Base-by-base conservation (phyloP, 1,140 invertebrate genomes). In the Hestina assimilis region DNA sequence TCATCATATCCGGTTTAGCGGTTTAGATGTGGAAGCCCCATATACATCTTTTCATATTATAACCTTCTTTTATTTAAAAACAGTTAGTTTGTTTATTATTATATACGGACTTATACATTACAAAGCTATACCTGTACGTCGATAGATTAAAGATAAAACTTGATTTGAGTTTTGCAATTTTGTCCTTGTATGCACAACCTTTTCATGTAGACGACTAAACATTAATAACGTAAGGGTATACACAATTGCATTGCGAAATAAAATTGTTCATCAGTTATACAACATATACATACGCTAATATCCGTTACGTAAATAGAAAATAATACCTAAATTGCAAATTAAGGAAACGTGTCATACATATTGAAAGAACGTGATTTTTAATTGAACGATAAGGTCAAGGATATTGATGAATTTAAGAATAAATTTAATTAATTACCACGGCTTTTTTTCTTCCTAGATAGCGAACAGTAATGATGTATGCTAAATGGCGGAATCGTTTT, bases 141-240 rank as follows among this genome's bases (percentile, higher is more conserved):
- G 5, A 19, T 38, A 17, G 19, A 38, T 38, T 19, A 59, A 52
- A 48, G 46, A 65, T 64, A 67, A 62, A 61, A 55, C 61, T 28
- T 59, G 55, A 56, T 57, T 58, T 35, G 47, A 48, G 63, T 72
- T 72, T 69, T 59, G 61, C 50, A 63, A 42, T 23, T 5, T 17
- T 67, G 66, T 71, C 70, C 70, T 73, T 76, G 68, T 60, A 58
- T 50, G 40, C 68, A 53, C 54, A 62, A 73, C 64, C 63, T 72
- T 72, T 69, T 61, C 14, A 33, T 53, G 35, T 28, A 54, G 38
- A 54, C 43, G 40, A 42, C 29, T 54, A 58, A 42, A 46, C 15
- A 47, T 12, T 7, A n/a, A 28, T 11, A 19, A 12, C 21, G 17
- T 45, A 31, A 55, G 33, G 29, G n/a, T n/a, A 50, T 50, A 40